These are phyloP conservation scores for Acronicta alni DNA, from an alignment of 2,888 invertebrate species.

Conservation along the genomic window DNA sequence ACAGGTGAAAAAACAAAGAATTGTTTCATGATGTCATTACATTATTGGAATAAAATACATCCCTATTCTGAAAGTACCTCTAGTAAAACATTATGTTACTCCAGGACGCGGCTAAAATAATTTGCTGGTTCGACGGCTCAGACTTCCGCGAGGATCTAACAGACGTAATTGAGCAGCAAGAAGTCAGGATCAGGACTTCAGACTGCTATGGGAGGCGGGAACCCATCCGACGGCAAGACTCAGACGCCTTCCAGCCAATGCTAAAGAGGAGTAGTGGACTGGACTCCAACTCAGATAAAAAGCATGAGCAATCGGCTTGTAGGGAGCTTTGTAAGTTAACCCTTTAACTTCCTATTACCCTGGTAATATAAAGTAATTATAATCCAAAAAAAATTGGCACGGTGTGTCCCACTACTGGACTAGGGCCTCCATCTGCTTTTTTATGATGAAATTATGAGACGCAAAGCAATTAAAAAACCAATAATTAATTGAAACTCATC, in stretches of 20 bases:
- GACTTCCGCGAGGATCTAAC: constrained; percentile 85
- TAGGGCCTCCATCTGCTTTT: too few species aligned
- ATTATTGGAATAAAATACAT: too few species aligned
- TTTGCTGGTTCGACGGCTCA: constrained; percentile 87
- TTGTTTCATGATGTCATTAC: too few species aligned
- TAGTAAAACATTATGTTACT: neutral
- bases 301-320: constrained; percentile 75
- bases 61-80: too few species aligned
- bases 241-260: constrained; percentile 84
- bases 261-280: constrained; percentile 78
- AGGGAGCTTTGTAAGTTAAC: constrained; percentile 76
- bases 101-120: constrained; percentile 84
- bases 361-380: neutral
- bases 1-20: constrained; percentile 67
- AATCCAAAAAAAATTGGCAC: too few species aligned
- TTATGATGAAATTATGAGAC: neutral
- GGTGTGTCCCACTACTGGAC: too few species aligned
- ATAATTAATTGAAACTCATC: too few species aligned
- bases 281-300: constrained; percentile 78
- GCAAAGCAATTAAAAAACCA: too few species aligned
- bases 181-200: constrained; percentile 82
- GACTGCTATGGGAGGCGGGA: constrained; percentile 73
- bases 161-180: constrained; percentile 85
- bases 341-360: neutral
- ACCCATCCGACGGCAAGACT: constrained; percentile 74